phyloP scores from a whole-genome alignment of 2,888 invertebrate species.

The Nipponacmea schrenckii region DNA sequence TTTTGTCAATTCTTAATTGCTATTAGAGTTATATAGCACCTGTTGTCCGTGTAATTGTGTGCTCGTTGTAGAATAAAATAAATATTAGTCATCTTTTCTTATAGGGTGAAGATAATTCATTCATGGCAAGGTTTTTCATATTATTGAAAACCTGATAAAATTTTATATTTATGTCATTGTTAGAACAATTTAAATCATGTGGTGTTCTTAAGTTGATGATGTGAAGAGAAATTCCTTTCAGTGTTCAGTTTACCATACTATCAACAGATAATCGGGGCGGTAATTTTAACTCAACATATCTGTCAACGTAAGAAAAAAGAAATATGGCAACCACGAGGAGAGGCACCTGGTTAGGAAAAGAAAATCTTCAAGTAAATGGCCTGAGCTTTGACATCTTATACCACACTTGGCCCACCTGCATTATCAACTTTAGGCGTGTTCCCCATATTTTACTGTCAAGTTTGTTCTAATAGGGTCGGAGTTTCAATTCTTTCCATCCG shows the following conservation, averaged over 20 bases:
- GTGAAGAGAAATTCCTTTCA: not conserved
- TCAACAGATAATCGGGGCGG: slow-evolving; percentile 9
- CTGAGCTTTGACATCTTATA: not conserved
- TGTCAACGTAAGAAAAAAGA: not conserved
- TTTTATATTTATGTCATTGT: no score
- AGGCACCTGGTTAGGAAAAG: not conserved
- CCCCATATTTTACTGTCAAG: not conserved
- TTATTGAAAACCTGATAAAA: no score
- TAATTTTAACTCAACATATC: slow-evolving; percentile 2
- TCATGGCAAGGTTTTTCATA: no score
- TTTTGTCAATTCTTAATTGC: no score
- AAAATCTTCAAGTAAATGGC: slow-evolving; percentile 2
- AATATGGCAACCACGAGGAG: slow-evolving; percentile 3
- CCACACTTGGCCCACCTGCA: slow-evolving; percentile 7
- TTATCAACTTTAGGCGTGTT: not conserved
- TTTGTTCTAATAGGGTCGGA: not conserved
- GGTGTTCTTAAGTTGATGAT: not conserved
- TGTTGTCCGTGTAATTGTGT: no score
- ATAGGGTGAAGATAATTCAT: no score
- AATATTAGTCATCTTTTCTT: no score
- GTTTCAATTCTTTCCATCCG: not conserved
- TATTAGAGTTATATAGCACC: no score
- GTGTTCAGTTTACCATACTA: slow-evolving; percentile 5
- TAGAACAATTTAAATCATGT: no score
- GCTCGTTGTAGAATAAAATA: no score